Evolutionary conservation across 2,797 vertebrate genomes (phyloP).

Genomic region (Mormyrops attenuatus): DNA sequence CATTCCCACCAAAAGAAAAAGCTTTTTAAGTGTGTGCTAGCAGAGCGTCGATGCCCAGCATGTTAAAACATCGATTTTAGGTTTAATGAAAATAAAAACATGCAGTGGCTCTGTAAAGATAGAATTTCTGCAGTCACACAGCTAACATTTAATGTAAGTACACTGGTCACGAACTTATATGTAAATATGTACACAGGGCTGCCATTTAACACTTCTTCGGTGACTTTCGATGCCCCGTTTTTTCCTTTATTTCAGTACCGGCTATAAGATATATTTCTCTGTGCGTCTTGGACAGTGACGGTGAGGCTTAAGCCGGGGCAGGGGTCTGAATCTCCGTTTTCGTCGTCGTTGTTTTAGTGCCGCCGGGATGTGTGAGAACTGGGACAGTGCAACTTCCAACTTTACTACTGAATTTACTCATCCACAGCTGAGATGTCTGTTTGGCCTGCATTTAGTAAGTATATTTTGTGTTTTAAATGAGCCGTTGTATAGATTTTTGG

Average conservation of each 20-base stretch:
- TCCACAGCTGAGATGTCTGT: slow-evolving; percentile 34
- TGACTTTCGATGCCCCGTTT: background rate
- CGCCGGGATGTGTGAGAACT: slow-evolving; percentile 30
- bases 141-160: background rate
- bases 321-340: slow-evolving; percentile 9
- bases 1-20: background rate
- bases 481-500: slow-evolving; percentile 48
- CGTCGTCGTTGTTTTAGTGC: slow-evolving; percentile 41
- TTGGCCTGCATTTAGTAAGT: slow-evolving; percentile 38
- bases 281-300: slow-evolving; percentile 9
- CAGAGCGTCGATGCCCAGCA: background rate
- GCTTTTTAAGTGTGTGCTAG: background rate
- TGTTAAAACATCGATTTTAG: background rate
- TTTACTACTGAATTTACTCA: slow-evolving; percentile 35
- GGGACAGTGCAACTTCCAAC: slow-evolving; percentile 22
- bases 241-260: slow-evolving; percentile 10
- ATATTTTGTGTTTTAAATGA: slow-evolving; percentile 46
- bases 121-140: background rate
- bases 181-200: background rate
- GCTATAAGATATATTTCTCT: background rate
- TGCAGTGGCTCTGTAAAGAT: background rate
- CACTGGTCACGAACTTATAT: background rate
- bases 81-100: background rate
- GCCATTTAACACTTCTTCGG: background rate
- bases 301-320: background rate